phyloP scores from a whole-genome alignment of 2,113 vertebrate genomes.

The Dermatemys mawii region DNA sequence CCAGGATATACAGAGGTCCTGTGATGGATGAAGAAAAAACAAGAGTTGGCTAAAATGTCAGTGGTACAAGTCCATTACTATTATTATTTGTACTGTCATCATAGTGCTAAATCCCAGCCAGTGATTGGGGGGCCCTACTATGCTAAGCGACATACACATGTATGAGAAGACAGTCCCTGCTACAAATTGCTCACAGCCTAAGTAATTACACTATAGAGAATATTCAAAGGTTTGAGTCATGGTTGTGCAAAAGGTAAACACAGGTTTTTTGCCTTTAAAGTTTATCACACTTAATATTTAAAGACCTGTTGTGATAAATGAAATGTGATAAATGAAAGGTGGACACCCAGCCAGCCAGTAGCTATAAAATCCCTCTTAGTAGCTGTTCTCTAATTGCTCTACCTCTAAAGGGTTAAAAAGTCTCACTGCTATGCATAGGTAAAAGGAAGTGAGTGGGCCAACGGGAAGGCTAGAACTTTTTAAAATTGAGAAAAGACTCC shows the following conservation, averaged over 20 bases:
- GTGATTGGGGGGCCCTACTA: too few species aligned
- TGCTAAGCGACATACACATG: too few species aligned
- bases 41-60: not conserved
- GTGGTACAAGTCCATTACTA: not conserved
- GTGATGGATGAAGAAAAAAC: not conserved
- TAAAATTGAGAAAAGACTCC: too few species aligned
- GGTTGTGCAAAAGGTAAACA: not conserved
- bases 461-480: too few species aligned
- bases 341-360: too few species aligned
- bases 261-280: not conserved
- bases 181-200: not conserved
- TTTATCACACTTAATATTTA: not conserved
- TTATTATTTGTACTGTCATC: not conserved
- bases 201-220: not conserved
- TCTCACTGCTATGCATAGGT: too few species aligned
- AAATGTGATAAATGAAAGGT: not conserved
- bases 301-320: not conserved
- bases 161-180: not conserved
- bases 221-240: not conserved
- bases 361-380: too few species aligned
- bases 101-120: too few species aligned
- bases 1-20: not conserved
- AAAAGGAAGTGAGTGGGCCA: too few species aligned
- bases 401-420: too few species aligned
- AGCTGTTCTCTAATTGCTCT: too few species aligned